Conservation (phyloP, 2,113 vertebrate species). For the Hippocampus zosterae region DNA sequence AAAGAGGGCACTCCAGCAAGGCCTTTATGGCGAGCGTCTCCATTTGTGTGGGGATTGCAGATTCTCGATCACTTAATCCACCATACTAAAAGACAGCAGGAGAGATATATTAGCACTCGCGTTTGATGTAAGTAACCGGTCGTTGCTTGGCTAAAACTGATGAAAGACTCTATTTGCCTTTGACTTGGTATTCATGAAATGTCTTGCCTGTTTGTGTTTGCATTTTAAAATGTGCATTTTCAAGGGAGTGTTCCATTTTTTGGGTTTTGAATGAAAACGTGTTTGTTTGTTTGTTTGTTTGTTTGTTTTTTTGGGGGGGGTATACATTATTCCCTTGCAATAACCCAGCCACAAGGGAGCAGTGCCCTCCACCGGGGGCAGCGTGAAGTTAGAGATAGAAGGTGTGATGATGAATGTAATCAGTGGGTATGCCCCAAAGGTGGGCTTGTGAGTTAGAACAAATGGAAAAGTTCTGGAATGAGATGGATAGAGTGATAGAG, state of each 20-base stretch:
- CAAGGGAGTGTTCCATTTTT: too few species aligned
- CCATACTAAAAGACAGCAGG: constrained; percentile 36
- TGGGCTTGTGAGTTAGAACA: neutral
- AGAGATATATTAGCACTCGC: neutral
- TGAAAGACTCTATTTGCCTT: neutral
- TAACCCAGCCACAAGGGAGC: too few species aligned
- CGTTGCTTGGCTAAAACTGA: too few species aligned
- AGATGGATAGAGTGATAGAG: neutral
- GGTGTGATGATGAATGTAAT: neutral
- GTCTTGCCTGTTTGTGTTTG: too few species aligned
- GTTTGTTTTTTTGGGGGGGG: too few species aligned
- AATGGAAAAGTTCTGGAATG: neutral
- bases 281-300: too few species aligned
- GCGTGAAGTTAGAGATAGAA: neutral
- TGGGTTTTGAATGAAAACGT: too few species aligned
- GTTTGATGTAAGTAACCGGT: neutral
- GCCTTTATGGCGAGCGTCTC: constrained; percentile 80
- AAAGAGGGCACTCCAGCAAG: constrained; percentile 87
- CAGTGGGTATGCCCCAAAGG: too few species aligned
- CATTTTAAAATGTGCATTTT: too few species aligned
- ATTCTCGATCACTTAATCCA: constrained; percentile 34
- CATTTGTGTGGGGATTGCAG: constrained; percentile 62
- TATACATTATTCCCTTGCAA: too few species aligned
- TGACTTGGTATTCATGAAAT: too few species aligned
- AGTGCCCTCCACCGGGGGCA: too few species aligned